These are phyloP conservation scores for Callospermophilus lateralis DNA, from an alignment of 2,113 vertebrate genomes.

Conservation along the genomic window DNA sequence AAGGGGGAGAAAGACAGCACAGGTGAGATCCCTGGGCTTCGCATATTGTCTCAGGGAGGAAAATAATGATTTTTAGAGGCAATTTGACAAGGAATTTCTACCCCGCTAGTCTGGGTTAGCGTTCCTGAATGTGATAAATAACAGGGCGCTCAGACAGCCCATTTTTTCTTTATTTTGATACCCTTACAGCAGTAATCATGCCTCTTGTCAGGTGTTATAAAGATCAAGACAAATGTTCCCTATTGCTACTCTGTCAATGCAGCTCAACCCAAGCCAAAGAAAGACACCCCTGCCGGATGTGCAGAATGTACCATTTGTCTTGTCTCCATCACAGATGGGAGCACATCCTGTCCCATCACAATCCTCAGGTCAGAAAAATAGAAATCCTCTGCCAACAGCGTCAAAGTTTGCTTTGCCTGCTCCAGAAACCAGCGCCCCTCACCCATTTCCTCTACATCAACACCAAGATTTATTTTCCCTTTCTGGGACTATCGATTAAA, in stretches of 20 bases:
- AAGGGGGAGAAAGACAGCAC: slow-evolving; percentile 17
- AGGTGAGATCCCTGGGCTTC: slow-evolving; percentile 66
- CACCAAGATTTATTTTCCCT: slow-evolving; percentile 44
- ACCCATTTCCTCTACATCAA: fast-evolving
- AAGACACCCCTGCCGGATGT: slow-evolving; percentile 81
- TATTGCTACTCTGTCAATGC: slow-evolving; percentile 87
- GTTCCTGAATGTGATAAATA: slow-evolving; percentile 87
- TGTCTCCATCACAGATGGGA: slow-evolving; percentile 77
- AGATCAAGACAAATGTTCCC: slow-evolving; percentile 88
- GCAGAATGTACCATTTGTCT: slow-evolving; percentile 84
- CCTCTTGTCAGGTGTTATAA: slow-evolving; percentile 88
- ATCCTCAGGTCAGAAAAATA: slow-evolving; percentile 67
- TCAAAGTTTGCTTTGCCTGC: slow-evolving; percentile 16
- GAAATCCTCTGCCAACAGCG: background rate
- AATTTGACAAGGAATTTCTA: slow-evolving; percentile 84
- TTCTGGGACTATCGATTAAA: slow-evolving; percentile 61
- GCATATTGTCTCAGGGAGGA: slow-evolving; percentile 61
- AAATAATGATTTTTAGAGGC: slow-evolving; percentile 81
- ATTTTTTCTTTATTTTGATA: slow-evolving; percentile 85
- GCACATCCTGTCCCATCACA: slow-evolving; percentile 59
- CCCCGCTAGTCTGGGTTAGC: slow-evolving; percentile 82
- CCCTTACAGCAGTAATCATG: slow-evolving; percentile 88
- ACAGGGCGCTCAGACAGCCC: slow-evolving; percentile 67
- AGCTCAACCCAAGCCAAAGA: slow-evolving; percentile 83
- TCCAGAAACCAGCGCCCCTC: background rate